Conservation (phyloP, 2,888 invertebrate genomes). For the Laspeyria flexula region DNA sequence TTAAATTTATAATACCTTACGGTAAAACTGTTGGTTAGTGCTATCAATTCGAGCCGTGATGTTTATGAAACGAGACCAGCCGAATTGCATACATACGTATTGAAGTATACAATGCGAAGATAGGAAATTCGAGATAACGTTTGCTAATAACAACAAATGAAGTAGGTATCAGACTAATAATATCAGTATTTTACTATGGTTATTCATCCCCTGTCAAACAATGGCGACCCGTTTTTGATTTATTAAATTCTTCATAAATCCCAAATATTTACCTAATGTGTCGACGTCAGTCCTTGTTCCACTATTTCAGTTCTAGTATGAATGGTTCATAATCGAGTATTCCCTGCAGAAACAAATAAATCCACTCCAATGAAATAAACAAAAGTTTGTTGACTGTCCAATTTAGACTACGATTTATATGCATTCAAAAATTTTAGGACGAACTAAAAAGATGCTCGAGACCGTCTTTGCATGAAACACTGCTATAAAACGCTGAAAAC, state of each 20-base stretch:
- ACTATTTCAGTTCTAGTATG: constrained; percentile 76
- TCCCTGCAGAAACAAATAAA: constrained; percentile 73
- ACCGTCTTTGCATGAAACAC: constrained; percentile 78
- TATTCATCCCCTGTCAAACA: constrained; percentile 76
- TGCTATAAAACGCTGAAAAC: constrained; percentile 82
- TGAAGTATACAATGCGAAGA: constrained; percentile 29
- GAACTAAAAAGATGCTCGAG: constrained; percentile 70
- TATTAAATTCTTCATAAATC: constrained; percentile 58
- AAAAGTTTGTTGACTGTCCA: constrained; percentile 87
- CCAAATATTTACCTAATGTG: constrained; percentile 79
- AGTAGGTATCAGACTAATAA: constrained; percentile 42
- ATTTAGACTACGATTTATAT: constrained; percentile 77
- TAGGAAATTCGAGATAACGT: constrained; percentile 49
- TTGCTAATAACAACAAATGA: constrained; percentile 56
- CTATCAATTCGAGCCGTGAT: constrained; percentile 28
- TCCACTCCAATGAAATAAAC: constrained; percentile 83
- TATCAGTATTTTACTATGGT: constrained; percentile 48
- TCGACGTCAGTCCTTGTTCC: constrained; percentile 77
- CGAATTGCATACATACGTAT: constrained; percentile 34
- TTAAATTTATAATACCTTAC: constrained; percentile 35
- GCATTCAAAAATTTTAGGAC: constrained; percentile 78
- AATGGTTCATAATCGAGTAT: constrained; percentile 81
- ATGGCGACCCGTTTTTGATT: constrained; percentile 80
- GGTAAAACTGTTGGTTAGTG: constrained; percentile 38
- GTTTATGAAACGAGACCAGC: constrained; percentile 32